These are phyloP conservation scores for Ellobium chinense DNA, from an alignment of 2,888 invertebrate species.

Conservation along the genomic window DNA sequence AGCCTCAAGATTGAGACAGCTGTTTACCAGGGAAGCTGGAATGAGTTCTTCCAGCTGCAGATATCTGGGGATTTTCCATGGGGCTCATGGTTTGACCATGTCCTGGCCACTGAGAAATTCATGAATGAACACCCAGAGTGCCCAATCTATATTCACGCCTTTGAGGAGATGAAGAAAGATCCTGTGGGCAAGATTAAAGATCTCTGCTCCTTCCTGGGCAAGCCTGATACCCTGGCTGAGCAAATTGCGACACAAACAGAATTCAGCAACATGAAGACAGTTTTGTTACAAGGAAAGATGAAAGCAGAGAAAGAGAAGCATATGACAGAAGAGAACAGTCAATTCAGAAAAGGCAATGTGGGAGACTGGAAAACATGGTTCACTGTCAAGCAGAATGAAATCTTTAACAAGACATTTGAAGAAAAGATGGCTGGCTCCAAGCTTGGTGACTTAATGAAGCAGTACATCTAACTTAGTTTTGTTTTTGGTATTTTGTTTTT, in stretches of 20 bases:
- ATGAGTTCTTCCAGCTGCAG: conserved; percentile 2
- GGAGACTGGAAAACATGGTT: conserved; percentile 21
- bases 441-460: not conserved
- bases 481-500: no score
- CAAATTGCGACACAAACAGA: conserved; percentile 15
- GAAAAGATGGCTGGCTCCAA: conserved; percentile 26
- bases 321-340: not conserved
- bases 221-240: conserved; percentile 21
- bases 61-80: conserved; percentile 6
- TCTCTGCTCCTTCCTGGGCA: conserved; percentile 17
- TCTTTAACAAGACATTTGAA: conserved; percentile 3
- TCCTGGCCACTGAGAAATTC: not conserved
- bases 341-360: conserved; percentile 12
- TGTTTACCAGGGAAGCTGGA: not conserved
- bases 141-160: not conserved
- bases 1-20: not conserved
- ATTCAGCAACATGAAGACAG: conserved; percentile 4
- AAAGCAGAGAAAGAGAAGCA: not conserved
- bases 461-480: conserved; percentile 25
- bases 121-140: conserved; percentile 1
- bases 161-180: conserved; percentile 13
- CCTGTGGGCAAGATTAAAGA: not conserved
- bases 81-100: conserved; percentile 27
- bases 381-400: not conserved
- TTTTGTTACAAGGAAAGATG: not conserved